Base-by-base conservation (phyloP, 2,113 vertebrate species). In the Collichthys lucidus region DNA sequence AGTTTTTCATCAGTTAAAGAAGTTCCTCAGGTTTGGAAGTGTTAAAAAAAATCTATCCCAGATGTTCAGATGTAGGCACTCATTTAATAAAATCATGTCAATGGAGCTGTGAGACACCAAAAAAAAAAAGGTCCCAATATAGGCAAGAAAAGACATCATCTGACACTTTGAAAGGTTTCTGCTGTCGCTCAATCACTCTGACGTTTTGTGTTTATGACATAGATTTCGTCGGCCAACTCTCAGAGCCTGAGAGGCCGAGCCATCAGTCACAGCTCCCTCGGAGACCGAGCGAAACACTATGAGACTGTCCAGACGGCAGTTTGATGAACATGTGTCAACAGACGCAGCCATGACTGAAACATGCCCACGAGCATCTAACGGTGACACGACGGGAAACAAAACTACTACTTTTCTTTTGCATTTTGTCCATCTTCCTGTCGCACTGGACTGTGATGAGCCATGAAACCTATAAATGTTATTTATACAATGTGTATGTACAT, bases 221-320 rank as follows among this genome's bases (percentile, higher is more conserved):
- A 99, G 98, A 96, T 99, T 4, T 95, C 93, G 24, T 96, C 97
- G 1, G 93, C 97, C 74, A 96, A 82, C 85, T 98, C 98, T 0
- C 97, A 98, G 93, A 98, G 95, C 29, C 91, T 99, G 85, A 95
- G 74, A 91, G 98, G 97, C 44, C 89, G 76, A 53, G 92, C 86
- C 0, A 84, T 98, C 26, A 50, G 88, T 19, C 94, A 89, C 72
- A 94, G 96, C 26, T 95, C 94, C 10, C 92, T 97, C 57, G 90
- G 67, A 46, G 71, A 67, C 49, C 0, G 60, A 1, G 55, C 7
- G 46, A 62, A 6, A 47, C 60, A 55, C 20, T 5, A 6, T 5
- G 68, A 57, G 47, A 70, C 29, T 44, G 20, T 42, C 16, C 0
- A 42, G 76, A 3, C n/a, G 10, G 14, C 69, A 20, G 68, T 42